Evolutionary conservation across 2,113 vertebrate species (phyloP).

Genomic region (Mesocricetus auratus): DNA sequence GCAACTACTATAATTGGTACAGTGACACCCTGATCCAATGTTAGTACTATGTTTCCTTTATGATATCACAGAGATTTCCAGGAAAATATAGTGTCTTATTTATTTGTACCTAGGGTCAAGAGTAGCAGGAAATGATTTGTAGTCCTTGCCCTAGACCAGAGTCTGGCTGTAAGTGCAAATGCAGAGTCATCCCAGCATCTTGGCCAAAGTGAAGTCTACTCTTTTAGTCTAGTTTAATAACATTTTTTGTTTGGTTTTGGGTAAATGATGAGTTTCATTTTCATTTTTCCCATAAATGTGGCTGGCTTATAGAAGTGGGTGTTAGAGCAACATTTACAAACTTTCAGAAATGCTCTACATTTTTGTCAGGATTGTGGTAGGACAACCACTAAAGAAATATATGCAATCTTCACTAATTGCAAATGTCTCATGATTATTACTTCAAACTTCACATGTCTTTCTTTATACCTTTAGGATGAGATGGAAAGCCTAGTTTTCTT

Average conservation of each 20-base stretch:
- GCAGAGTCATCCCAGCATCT: not conserved
- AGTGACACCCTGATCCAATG: not conserved
- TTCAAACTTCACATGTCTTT: not conserved
- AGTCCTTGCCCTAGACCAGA: not conserved
- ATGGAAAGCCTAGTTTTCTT: not conserved
- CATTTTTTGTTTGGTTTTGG: not conserved
- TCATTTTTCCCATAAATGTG: not conserved
- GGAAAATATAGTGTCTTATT: not conserved
- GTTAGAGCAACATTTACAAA: not conserved
- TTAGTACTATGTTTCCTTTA: not conserved
- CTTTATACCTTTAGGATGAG: not conserved
- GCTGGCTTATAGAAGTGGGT: fast-evolving
- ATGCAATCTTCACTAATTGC: not conserved
- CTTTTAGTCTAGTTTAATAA: not conserved
- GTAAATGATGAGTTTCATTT: not conserved
- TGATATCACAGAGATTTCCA: not conserved
- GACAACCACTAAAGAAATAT: not conserved
- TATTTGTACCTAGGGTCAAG: not conserved
- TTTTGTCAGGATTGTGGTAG: not conserved
- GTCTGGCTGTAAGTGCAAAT: fast-evolving
- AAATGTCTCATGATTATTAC: not conserved
- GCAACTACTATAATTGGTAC: not conserved
- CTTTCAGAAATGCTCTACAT: not conserved
- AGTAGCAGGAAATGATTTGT: not conserved
- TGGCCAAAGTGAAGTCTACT: not conserved